These are phyloP conservation scores for Campaea margaritaria DNA, from an alignment of 2,888 invertebrate genomes.

Conservation along the genomic window DNA sequence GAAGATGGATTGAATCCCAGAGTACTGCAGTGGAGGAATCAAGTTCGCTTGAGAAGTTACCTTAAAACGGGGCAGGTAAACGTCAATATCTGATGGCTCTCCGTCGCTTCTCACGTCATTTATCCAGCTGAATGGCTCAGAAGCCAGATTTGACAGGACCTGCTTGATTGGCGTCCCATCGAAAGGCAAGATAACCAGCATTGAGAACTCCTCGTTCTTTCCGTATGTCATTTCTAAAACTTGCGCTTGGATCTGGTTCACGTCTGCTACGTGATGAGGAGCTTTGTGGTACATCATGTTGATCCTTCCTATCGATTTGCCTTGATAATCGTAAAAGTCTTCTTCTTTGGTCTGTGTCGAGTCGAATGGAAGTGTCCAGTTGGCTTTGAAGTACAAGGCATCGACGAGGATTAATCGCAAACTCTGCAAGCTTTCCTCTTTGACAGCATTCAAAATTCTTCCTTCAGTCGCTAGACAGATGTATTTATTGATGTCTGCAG, in stretches of 20 bases:
- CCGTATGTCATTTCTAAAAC: constrained; percentile 90
- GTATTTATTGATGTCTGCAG: constrained; percentile 87
- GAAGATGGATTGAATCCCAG: constrained; percentile 89
- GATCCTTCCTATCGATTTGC: constrained; percentile 82
- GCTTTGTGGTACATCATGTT: constrained; percentile 91
- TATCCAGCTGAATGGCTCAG: constrained; percentile 79
- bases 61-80: constrained; percentile 86
- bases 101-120: constrained; percentile 74
- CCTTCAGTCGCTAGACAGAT: constrained; percentile 88
- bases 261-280: constrained; percentile 82
- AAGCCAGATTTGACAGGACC: constrained; percentile 80
- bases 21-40: constrained; percentile 77
- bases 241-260: constrained; percentile 84
- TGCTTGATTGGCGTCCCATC: constrained; percentile 79
- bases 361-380: constrained; percentile 89
- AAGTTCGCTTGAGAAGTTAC: constrained; percentile 75
- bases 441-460: constrained; percentile 87
- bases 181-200: constrained; percentile 87
- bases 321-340: constrained; percentile 86
- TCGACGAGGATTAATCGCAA: constrained; percentile 87
- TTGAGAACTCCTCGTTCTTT: constrained; percentile 84
- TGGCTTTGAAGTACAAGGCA: constrained; percentile 89
- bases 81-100: constrained; percentile 80
- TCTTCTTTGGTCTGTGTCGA: constrained; percentile 80
- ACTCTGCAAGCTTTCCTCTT: constrained; percentile 70